Conservation (phyloP, 2,888 invertebrate genomes). For the Dynastes hyllus region DNA sequence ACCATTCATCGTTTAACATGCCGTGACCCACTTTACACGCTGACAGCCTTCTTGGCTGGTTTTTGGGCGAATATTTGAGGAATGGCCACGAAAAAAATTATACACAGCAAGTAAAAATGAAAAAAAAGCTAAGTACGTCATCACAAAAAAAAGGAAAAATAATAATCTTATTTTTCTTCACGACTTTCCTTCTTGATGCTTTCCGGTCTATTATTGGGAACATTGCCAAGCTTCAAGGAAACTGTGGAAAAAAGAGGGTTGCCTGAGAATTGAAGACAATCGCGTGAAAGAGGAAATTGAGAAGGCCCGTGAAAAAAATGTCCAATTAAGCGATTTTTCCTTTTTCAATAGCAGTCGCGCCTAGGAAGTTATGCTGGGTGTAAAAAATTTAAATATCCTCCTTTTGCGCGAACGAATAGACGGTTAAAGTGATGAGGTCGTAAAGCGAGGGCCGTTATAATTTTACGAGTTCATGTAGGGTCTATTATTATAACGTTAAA, state of each 20-base stretch:
- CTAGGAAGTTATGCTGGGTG: slow-evolving; percentile 1
- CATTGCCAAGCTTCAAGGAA: neutral
- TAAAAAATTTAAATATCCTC: slow-evolving; percentile 22
- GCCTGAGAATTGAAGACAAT: neutral
- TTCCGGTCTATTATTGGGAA: neutral
- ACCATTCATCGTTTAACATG: slow-evolving; percentile 28
- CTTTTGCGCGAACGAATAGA: slow-evolving; percentile 2
- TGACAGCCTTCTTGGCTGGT: neutral
- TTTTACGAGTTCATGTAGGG: neutral
- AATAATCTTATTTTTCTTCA: neutral
- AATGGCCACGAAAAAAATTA: no score
- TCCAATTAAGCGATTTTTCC: slow-evolving; percentile 4
- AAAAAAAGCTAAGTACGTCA: neutral
- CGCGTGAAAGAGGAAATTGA: neutral
- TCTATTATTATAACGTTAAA: no score
- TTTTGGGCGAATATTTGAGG: neutral
- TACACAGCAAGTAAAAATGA: neutral
- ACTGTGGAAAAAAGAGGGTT: neutral
- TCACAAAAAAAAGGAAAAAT: neutral
- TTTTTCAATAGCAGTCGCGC: neutral
- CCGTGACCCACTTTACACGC: slow-evolving; percentile 13
- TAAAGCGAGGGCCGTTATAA: slow-evolving; percentile 20
- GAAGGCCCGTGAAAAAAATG: neutral
- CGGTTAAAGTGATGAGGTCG: slow-evolving; percentile 5
- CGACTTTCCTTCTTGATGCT: neutral